Evolutionary conservation across 2,888 invertebrate species (phyloP), one percentile per base, ranked within the genome.

Genomic region (Theodoxus fluviatilis): DNA sequence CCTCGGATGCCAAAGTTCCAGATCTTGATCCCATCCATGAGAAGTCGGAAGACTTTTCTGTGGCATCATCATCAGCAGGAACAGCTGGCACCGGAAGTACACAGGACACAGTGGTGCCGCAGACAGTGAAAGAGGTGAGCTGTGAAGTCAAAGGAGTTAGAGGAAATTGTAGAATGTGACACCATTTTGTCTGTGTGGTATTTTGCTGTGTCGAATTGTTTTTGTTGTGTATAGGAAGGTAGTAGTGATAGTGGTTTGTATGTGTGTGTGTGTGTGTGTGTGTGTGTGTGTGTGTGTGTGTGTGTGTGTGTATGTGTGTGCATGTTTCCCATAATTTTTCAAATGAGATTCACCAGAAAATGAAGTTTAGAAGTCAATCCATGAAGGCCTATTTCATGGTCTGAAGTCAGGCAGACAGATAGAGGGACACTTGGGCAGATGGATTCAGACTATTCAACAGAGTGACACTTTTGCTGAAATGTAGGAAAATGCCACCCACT

Each of bases 21-120:
- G 79, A 80, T 28, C 74, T 81, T 49, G 75, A 77, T 35, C 77
- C 80, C 18, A 80, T 82, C 38, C 52, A 68, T 18, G 75, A 74
- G 65, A 71, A 72, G n/a, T n/a, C 0, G 15, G 66, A 68, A 49
- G 70, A 55, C 40, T 38, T 25, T 38, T n/a, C 22, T 18, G 38
- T 55, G 25, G 59, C 61, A 43, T 31, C 37, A 3, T 31, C 63
- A 9, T 63, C 37, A 7, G 18, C 9, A 18, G 37, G 9, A 28
- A 9, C 7, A 25, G 71, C 69, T 7, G 78, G 73, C 73, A 57
- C 69, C 74, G 69, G 74, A 67, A 28, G 74, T 69, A 35, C 72
- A 71, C 64, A 73, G 3, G 76, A 76, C 61, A 78, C 75, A 6
- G 65, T 75, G 12, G 73, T 73, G 61, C 70, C 75, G 9, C 69